Evolutionary conservation across 2,113 vertebrate genomes (phyloP).

Genomic region (Alouatta palliata): DNA sequence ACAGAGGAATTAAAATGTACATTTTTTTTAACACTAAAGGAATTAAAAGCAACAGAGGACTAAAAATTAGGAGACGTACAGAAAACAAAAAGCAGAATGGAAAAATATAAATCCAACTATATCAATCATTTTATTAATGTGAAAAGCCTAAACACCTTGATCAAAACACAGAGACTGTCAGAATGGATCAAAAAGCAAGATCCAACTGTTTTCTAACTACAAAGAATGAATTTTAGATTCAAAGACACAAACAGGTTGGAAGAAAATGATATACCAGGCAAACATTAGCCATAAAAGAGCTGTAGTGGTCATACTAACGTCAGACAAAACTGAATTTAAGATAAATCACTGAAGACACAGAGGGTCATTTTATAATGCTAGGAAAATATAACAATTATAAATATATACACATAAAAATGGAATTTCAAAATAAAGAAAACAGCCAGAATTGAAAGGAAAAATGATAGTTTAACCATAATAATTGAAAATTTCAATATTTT

Average conservation of each 20-base stretch:
- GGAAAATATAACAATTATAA: not conserved
- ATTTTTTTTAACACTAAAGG: not conserved
- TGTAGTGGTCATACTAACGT: too few relatives aligned
- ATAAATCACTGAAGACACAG: not conserved
- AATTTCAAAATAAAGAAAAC: not conserved
- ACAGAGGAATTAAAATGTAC: not conserved
- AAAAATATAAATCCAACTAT: not conserved
- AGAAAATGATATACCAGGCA: not conserved
- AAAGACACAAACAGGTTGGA: not conserved
- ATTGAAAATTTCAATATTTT: not conserved
- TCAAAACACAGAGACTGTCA: not conserved
- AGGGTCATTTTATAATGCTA: not conserved
- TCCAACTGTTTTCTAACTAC: too few relatives aligned
- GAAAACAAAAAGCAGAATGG: not conserved
- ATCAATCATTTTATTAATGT: not conserved
- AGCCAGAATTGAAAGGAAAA: not conserved
- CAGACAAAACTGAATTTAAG: not conserved
- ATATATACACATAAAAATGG: not conserved
- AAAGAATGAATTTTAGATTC: not conserved
- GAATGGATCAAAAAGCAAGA: not conserved
- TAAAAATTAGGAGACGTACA: not conserved
- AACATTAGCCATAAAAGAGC: not conserved
- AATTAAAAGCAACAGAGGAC: not conserved
- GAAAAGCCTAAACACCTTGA: not conserved
- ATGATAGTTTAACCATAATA: not conserved